These are phyloP conservation scores for Porites lutea DNA, from an alignment of 64 coral and sea anemone species.

Conservation along the genomic window DNA sequence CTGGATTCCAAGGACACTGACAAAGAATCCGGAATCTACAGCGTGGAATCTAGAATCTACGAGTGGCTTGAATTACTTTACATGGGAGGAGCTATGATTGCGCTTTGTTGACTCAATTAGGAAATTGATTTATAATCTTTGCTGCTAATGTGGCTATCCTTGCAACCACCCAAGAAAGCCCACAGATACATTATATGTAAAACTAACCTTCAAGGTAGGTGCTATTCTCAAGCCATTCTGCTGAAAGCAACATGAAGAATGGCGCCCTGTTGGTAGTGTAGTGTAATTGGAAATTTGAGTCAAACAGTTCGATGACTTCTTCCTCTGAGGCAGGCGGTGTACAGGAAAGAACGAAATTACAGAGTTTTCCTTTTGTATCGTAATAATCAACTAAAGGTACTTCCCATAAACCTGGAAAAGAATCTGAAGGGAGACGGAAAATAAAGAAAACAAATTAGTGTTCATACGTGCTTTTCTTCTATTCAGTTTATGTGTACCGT, in stretches of 20 bases:
- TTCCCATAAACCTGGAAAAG: constrained; percentile 85
- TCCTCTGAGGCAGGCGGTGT: constrained; percentile 15
- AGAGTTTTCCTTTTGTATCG: constrained; percentile 24
- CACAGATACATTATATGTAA: no score
- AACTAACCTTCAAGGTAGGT: constrained; percentile 59
- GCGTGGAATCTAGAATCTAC: no score
- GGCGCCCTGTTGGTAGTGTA: constrained; percentile 76
- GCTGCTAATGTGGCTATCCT: no score
- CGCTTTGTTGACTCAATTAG: no score
- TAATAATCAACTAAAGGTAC: constrained; percentile 76
- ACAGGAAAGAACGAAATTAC: constrained; percentile 77
- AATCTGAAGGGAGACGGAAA: constrained; percentile 42
- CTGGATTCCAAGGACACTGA: no score
- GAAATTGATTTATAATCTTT: no score
- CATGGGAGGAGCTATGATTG: no score
- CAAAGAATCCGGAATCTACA: no score
- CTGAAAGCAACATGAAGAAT: constrained; percentile 63
- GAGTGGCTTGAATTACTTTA: no score
- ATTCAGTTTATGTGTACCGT: not conserved
- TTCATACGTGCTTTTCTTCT: not conserved
- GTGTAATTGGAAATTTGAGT: constrained; percentile 60
- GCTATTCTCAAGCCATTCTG: constrained; percentile 50
- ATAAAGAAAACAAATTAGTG: not conserved
- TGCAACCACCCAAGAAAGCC: no score
- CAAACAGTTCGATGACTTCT: constrained; percentile 59